Percentiles rank a stretch among this genome's conserved stretches.
Evolutionary conservation across 2,797 vertebrate species (phyloP).

Genomic region (Cygnus olor): DNA sequence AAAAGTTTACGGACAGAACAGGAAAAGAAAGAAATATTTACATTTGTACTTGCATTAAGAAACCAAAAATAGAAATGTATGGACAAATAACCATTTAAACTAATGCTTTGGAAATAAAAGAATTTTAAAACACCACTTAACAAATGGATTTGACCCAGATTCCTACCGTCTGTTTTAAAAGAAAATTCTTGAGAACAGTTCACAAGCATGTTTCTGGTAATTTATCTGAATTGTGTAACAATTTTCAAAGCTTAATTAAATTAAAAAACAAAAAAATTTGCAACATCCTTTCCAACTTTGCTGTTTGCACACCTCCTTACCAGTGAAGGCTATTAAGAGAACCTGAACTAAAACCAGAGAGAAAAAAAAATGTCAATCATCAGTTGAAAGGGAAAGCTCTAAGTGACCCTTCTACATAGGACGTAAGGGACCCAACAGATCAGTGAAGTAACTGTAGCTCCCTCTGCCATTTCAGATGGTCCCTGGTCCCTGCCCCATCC

Average conservation of each 20-base stretch:
- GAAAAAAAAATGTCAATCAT: not conserved
- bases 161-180: slow-evolving; percentile 9
- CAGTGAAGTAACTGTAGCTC: not conserved
- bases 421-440: not conserved
- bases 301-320: not conserved
- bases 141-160: slow-evolving; percentile 9
- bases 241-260: not conserved
- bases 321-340: not conserved
- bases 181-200: slow-evolving; percentile 9
- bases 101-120: not conserved
- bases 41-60: not conserved
- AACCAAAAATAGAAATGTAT: not conserved
- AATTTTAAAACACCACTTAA: not conserved
- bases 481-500: not conserved
- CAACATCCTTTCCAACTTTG: not conserved
- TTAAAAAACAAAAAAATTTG: not conserved
- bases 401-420: not conserved
- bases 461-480: not conserved
- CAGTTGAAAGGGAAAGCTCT: not conserved
- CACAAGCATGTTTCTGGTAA: not conserved
- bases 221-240: not conserved
- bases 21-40: not conserved
- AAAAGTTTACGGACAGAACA: not conserved
- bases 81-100: not conserved
- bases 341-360: not conserved